phyloP scores from a whole-genome alignment of 2,113 vertebrate genomes.

The Mugil cephalus region DNA sequence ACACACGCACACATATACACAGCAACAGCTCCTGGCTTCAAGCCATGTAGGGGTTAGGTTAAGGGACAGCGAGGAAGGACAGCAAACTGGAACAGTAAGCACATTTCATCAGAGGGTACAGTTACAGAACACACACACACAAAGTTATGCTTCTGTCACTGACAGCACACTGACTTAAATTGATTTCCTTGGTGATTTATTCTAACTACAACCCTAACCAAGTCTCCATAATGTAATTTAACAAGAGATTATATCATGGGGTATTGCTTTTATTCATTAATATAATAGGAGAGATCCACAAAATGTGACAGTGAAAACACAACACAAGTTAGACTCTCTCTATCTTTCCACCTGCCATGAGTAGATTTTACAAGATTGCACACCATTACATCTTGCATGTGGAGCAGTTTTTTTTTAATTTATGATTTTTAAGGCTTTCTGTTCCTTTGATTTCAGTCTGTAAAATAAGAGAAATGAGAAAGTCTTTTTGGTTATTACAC shows the following conservation, averaged over 20 bases:
- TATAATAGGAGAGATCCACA: neutral
- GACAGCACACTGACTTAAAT: conserved; percentile 9
- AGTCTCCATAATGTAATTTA: neutral
- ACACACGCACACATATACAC: too few species aligned
- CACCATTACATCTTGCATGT: conserved; percentile 36
- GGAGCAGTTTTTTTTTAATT: conserved; percentile 12
- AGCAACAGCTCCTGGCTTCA: conserved; percentile 49
- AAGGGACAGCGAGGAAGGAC: conserved; percentile 72
- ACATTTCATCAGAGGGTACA: conserved; percentile 76
- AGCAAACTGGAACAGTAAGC: conserved; percentile 74
- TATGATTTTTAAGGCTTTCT: neutral
- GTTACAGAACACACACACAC: conserved; percentile 50
- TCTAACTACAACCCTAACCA: neutral
- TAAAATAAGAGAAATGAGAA: too few species aligned
- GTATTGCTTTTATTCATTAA: neutral
- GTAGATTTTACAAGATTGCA: conserved; percentile 54
- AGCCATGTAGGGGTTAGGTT: conserved; percentile 53
- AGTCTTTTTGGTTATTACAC: too few species aligned
- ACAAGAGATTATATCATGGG: neutral
- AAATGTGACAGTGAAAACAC: neutral
- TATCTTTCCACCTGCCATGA: conserved; percentile 40
- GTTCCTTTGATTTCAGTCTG: neutral
- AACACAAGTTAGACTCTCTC: neutral
- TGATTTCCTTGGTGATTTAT: neutral
- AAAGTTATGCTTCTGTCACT: conserved; percentile 7